Conservation (phyloP, 2,888 invertebrate species). For the Osedax frankpressi region DNA sequence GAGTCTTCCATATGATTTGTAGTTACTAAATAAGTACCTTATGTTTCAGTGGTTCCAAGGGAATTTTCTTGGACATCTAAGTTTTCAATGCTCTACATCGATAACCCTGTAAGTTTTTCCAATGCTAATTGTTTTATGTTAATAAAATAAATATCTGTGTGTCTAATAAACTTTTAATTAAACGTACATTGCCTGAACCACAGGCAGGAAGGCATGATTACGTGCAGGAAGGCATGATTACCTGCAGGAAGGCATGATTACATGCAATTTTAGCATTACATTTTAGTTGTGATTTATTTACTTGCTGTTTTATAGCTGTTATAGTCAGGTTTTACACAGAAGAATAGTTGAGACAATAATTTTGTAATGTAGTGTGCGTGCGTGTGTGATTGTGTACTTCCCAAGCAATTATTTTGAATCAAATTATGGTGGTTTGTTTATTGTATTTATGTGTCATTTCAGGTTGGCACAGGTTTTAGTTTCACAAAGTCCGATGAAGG, state of each 20-base stretch:
- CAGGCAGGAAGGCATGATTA: background rate
- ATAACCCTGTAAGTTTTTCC: slow-evolving; percentile 70
- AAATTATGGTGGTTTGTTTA: background rate
- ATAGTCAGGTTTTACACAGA: background rate
- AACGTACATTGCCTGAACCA: background rate
- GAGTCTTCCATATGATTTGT: background rate
- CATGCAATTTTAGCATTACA: background rate
- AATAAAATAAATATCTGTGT: slow-evolving; percentile 12
- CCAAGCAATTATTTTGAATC: background rate
- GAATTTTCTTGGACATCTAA: slow-evolving; percentile 67
- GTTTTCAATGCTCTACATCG: slow-evolving; percentile 72
- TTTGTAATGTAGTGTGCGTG: background rate
- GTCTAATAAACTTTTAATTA: background rate
- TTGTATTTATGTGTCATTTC: slow-evolving; percentile 8
- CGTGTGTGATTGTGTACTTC: background rate
- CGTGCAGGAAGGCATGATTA: no score
- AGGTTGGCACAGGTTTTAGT: slow-evolving; percentile 60
- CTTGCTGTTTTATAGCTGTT: background rate
- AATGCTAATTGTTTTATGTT: background rate
- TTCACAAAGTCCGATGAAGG: slow-evolving; percentile 66
- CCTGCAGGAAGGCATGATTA: no score
- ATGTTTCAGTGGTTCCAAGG: slow-evolving; percentile 51
- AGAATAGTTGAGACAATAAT: background rate
- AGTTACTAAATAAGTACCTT: slow-evolving; percentile 5
- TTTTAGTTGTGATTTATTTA: background rate